These are phyloP conservation scores for Rhombomys opimus DNA, from an alignment of 2,113 vertebrate genomes.

Conservation along the genomic window DNA sequence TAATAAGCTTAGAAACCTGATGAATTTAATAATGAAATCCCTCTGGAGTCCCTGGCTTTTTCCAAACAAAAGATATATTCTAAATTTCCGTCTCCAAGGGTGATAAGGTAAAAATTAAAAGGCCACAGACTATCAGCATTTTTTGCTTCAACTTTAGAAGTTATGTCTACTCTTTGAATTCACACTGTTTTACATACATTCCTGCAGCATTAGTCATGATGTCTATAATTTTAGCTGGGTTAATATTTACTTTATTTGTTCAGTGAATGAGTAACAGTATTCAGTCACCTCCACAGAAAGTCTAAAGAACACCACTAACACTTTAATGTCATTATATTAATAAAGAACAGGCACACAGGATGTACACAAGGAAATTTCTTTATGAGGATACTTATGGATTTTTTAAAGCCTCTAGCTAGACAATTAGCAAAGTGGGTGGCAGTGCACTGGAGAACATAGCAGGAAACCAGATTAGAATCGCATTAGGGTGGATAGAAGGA, in stretches of 20 bases:
- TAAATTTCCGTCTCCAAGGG: slow-evolving; percentile 28
- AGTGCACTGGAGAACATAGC: background rate
- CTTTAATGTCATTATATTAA: slow-evolving; percentile 35
- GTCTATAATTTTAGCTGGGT: slow-evolving; percentile 69
- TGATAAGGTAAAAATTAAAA: slow-evolving; percentile 29
- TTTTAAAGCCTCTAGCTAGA: background rate
- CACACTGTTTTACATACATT: slow-evolving; percentile 54
- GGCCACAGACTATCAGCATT: slow-evolving; percentile 16
- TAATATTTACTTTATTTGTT: slow-evolving; percentile 68
- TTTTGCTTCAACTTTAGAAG: slow-evolving; percentile 61
- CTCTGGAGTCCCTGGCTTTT: slow-evolving; percentile 12
- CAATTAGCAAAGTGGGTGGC: slow-evolving; percentile 25
- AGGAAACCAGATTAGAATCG: background rate
- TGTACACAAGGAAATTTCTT: slow-evolving; percentile 20
- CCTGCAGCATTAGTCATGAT: slow-evolving; percentile 56
- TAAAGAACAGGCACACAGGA: background rate
- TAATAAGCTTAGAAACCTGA: slow-evolving; percentile 17
- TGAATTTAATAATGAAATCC: slow-evolving; percentile 19
- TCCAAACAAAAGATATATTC: slow-evolving; percentile 43
- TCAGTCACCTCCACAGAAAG: background rate
- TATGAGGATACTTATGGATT: background rate
- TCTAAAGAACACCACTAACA: slow-evolving; percentile 10
- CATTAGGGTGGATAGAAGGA: background rate
- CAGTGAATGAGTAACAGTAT: slow-evolving; percentile 51
- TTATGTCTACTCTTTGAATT: slow-evolving; percentile 25